Evolutionary conservation across 1,140 invertebrate genomes (phyloP), one percentile per base, ranked within the genome.

Genomic region (Brachionus rotundiformis): DNA sequence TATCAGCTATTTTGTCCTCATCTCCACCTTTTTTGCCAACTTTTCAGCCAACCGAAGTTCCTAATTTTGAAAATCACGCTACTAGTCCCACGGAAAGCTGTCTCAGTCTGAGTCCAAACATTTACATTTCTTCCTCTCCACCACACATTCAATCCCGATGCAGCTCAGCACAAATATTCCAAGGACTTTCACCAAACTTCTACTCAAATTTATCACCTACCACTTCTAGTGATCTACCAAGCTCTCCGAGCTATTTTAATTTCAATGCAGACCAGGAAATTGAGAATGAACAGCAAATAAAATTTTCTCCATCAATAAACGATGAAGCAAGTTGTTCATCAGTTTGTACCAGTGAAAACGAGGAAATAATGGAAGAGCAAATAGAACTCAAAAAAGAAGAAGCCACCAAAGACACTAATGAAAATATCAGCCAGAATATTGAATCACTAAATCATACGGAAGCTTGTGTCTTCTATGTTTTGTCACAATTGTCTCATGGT

Each of bases 401-500:
- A n/a, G 1, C 23, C 4, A 33, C 31, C 11, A 47, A 79, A 31
- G 76, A 79, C 11, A 19, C n/a, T 8, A 59, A 11, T 5, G 47
- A 59, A 79, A 79, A 36, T 33, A n/a, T 39, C 11, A 54, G 47
- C 31, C 31, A 79, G 36, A 79, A 79, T 79, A 79, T 79, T 44
- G 76, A 79, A 27, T 59, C 47, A 39, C 54, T 79, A 6, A 79
- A 79, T 25, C 47, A 63, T 7, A 59, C 47, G 23, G 76, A 79
- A 31, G 76, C 76, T 25, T 79, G 76, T 79, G 76, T 79, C 7
- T 79, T 79, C 31, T 79, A 79, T 63, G 76, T 79, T 13, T 31
- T 79, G 29, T 79, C 76, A 36, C 76, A 79, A 63, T 31, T 79
- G 31, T 79, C 76, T 41, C 76, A 79, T 79, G 76, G 76, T 8